phyloP scores from a whole-genome alignment of 2,113 vertebrate species.

The Piprites chloris region DNA sequence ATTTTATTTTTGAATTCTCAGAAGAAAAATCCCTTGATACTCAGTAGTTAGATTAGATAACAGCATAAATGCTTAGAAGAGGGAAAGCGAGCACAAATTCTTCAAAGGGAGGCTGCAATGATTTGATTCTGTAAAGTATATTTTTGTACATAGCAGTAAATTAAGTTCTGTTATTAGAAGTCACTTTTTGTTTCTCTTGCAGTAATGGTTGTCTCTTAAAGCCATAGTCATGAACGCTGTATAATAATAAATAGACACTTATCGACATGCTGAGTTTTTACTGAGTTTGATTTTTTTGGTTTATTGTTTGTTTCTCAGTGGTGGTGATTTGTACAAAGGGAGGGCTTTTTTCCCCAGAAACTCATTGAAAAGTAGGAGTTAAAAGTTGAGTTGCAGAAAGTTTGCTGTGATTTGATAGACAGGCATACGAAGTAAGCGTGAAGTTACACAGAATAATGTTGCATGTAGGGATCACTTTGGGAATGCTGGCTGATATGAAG shows the following conservation, averaged over 20 bases:
- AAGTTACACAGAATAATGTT: not conserved
- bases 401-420: not conserved
- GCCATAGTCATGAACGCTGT: not conserved
- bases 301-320: not conserved
- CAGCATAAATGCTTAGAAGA: not conserved
- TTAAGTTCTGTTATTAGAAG: not conserved
- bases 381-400: not conserved
- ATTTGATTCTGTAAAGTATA: not conserved
- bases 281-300: not conserved
- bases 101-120: not conserved
- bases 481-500: not conserved
- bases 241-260: not conserved
- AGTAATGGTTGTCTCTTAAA: not conserved
- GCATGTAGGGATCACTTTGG: not conserved
- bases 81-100: not conserved
- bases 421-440: not conserved
- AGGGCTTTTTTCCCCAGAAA: not conserved
- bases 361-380: not conserved
- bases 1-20: constrained; percentile 38
- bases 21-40: constrained; percentile 27
- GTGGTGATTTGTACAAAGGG: not conserved
- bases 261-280: not conserved
- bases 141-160: not conserved
- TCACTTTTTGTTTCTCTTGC: not conserved
- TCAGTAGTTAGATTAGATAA: constrained; percentile 4